Evolutionary conservation across 30 jellyfish, hydroid and myxozoan species (phyloP).

Genomic region (Turritopsis rubra): DNA sequence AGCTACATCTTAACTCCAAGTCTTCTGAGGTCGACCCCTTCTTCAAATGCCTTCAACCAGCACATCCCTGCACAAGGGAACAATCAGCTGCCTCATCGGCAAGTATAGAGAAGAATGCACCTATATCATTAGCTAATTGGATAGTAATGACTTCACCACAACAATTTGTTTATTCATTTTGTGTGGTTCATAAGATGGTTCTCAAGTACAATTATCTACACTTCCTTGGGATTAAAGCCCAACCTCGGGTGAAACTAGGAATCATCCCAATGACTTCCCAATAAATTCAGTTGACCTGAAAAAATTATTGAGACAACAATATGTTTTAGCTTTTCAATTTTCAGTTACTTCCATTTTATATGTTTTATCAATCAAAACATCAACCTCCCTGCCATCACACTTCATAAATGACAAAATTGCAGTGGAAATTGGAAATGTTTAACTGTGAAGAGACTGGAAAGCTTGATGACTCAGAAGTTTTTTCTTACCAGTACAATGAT

Average conservation of each 20-base stretch:
- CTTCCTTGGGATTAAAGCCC: not conserved
- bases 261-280: not conserved
- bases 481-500: conserved; percentile 17
- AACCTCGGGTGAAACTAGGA: not conserved
- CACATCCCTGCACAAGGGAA: no score
- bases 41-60: no score
- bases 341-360: not conserved
- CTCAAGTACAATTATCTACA: not conserved
- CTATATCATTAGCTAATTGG: not conserved
- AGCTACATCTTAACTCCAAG: no score
- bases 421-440: not conserved
- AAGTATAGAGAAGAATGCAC: not conserved
- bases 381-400: not conserved
- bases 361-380: not conserved
- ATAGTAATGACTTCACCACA: not conserved
- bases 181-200: not conserved
- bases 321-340: not conserved
- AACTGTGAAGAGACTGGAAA: not conserved
- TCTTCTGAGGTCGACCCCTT: no score
- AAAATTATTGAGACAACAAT: not conserved
- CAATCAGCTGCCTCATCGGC: not conserved
- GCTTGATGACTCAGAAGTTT: not conserved
- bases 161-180: not conserved
- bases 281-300: not conserved
- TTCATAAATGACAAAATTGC: not conserved